Base-by-base conservation (phyloP, 2,797 vertebrate genomes). In the Brachymystax lenok region DNA sequence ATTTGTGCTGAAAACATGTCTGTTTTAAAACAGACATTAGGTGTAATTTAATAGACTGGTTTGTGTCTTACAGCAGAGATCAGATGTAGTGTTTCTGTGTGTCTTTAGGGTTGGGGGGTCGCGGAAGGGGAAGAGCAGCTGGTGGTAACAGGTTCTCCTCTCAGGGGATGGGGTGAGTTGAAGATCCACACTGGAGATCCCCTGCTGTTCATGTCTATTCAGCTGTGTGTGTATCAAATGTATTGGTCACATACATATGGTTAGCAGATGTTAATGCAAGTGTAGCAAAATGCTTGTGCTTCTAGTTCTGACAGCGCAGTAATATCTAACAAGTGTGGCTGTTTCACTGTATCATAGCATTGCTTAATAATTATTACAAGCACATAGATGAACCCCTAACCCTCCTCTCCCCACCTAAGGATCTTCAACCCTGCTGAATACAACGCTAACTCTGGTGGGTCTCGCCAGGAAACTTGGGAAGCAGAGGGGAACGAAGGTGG, bases 391-490 rank as follows among this genome's bases (percentile, higher is more conserved):
- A 46, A 46, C 40, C 40, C 40, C 40, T 46, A n/a, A 27, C 50
- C 24, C 8, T 73, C 0, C 33, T 40, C 33, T 46, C 33, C 67
- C 80, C 35, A 46, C 40, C 40, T 46, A 84, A 99, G 98, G 86
- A 98, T 95, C 56, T 98, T 98, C 92, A 97, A 99, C 88, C 96
- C 97, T 86, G 95, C 96, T 77, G 98, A 99, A 81, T 99, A 96
- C 92, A 91, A 92, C 0, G 81, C 92, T 52, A 91, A 92, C 85
- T 89, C 95, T 84, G 91, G 93, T 92, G 92, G 77, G 1, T 87
- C 88, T 87, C 96, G 96, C 33, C 87, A 95, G 80, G 96, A 97
- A 69, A 86, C 92, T 74, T 96, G 96, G 95, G 96, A 99, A 83
- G 81, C 92, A 28, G 94, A 93, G 24, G 92, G 93, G 78, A 96